phyloP scores from a whole-genome alignment of 2,113 vertebrate genomes.

The Gasterosteus aculeatus region DNA sequence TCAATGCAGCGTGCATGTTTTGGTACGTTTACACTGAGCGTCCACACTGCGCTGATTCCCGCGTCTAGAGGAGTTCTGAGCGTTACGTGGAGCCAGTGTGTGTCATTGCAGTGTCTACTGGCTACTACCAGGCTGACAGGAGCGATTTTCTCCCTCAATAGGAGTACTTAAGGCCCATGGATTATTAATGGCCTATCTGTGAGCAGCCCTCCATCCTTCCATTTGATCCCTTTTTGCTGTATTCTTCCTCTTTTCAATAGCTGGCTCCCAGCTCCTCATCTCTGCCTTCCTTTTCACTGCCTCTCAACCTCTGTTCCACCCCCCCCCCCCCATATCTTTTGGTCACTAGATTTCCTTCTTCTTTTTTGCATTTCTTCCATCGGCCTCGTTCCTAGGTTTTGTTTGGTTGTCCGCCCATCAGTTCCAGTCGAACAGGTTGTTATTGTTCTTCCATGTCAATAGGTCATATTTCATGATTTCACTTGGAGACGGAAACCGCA shows the following conservation, averaged over 20 bases:
- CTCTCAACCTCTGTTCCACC: conserved; percentile 22
- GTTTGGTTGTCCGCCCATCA: background rate
- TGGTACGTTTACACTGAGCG: too few species aligned
- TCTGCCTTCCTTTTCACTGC: background rate
- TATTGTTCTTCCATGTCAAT: conserved; percentile 22
- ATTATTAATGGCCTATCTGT: conserved; percentile 77
- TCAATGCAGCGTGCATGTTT: too few species aligned
- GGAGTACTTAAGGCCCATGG: conserved; percentile 74
- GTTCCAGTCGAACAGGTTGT: background rate
- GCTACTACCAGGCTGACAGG: conserved; percentile 56
- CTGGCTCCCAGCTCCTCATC: conserved; percentile 18
- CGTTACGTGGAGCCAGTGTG: too few species aligned
- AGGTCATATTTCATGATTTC: background rate
- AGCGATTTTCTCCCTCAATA: conserved; percentile 66
- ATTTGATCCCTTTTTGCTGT: conserved; percentile 1
- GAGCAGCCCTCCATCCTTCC: conserved; percentile 34
- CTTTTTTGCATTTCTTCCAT: conserved; percentile 9
- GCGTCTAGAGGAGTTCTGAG: background rate
- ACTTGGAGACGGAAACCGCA: background rate
- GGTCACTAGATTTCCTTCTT: conserved; percentile 7
- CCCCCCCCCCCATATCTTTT: background rate
- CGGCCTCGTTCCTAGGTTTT: background rate
- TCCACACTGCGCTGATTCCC: too few species aligned
- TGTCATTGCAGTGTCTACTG: background rate
- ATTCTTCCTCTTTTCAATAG: conserved; percentile 17